phyloP scores from a whole-genome alignment of 30 jellyfish, hydroid and myxozoan genomes.

The Catostylus mosaicus region DNA sequence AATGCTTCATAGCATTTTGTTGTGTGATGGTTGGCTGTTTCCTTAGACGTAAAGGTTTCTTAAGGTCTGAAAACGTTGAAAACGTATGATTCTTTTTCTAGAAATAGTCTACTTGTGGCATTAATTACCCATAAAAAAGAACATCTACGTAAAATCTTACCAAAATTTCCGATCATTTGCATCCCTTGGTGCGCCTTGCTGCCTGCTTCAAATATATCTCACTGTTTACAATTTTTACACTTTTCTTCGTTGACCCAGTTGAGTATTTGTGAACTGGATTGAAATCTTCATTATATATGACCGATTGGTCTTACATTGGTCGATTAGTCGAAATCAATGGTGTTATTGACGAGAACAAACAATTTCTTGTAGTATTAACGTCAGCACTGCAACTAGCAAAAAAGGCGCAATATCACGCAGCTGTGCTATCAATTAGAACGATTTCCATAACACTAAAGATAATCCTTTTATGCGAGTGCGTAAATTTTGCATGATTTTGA shows the following conservation, averaged over 20 bases:
- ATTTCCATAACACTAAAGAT: not conserved
- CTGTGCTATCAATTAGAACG: constrained; percentile 7
- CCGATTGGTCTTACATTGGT: not conserved
- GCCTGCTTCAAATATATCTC: not conserved
- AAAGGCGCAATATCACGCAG: not conserved
- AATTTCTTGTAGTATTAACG: not conserved
- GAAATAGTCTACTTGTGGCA: too few species aligned
- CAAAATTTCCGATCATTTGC: too few species aligned
- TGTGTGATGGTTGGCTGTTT: too few species aligned
- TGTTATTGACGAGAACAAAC: not conserved
- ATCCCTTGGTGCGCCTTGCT: too few species aligned
- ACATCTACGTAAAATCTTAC: too few species aligned
- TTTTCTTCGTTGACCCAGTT: not conserved
- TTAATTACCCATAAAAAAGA: too few species aligned
- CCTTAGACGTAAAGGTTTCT: too few species aligned
- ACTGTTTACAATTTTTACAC: not conserved
- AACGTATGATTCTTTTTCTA: too few species aligned
- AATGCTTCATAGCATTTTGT: too few species aligned
- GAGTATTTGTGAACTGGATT: not conserved
- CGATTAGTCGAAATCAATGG: not conserved
- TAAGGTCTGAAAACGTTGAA: too few species aligned
- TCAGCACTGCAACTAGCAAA: not conserved
- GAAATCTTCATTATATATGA: not conserved
- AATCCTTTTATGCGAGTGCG: not conserved
- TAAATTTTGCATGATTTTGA: not conserved